A percentile compares a stretch with the other conserved stretches of the same genome.
These are phyloP conservation scores for Bombus pyrosoma DNA, from an alignment of 1,140 invertebrate species.

Conservation along the genomic window DNA sequence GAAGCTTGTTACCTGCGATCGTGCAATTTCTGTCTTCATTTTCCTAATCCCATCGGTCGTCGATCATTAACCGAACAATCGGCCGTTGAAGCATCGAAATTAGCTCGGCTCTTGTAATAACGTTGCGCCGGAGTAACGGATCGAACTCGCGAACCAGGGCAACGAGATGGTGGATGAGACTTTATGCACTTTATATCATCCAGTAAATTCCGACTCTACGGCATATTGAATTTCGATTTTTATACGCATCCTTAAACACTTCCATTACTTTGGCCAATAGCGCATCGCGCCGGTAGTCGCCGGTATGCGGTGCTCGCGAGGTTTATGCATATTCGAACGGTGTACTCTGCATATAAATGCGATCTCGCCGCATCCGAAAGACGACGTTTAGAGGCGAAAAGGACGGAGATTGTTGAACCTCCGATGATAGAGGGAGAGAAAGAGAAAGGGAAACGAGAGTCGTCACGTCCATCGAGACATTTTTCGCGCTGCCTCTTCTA, in stretches of 20 bases:
- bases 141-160: neutral
- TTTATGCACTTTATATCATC: constrained; percentile 40
- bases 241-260: constrained; percentile 54
- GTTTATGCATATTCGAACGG: constrained; percentile 70
- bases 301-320: constrained; percentile 54
- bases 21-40: neutral
- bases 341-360: constrained; percentile 69
- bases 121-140: neutral
- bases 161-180: neutral
- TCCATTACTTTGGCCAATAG: constrained; percentile 63
- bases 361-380: constrained; percentile 56
- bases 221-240: constrained; percentile 66
- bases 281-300: constrained; percentile 59
- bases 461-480: constrained; percentile 66
- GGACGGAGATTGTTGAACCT: neutral
- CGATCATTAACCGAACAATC: constrained; percentile 17
- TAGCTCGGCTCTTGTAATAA: neutral
- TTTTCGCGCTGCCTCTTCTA: constrained; percentile 48
- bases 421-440: neutral
- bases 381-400: constrained; percentile 47
- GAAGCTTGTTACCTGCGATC: neutral
- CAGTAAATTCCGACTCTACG: constrained; percentile 38
- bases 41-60: neutral
- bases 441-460: neutral
- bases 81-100: neutral